These are phyloP conservation scores for Drosophila funebris DNA, from an alignment of 1,140 invertebrate genomes.

Conservation along the genomic window DNA sequence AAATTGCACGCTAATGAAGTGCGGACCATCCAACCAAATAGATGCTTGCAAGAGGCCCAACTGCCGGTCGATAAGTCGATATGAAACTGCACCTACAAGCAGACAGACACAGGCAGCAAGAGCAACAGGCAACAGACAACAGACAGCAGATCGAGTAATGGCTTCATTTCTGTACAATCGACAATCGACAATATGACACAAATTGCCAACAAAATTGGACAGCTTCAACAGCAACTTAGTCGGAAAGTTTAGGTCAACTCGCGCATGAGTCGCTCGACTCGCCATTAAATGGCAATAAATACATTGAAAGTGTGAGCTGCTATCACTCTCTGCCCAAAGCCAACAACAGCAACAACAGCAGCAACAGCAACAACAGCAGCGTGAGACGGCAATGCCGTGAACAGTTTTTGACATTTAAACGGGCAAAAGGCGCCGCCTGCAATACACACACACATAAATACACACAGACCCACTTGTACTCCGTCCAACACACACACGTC, in stretches of 20 bases:
- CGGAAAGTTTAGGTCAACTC: conserved; percentile 45
- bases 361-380: conserved; percentile 15
- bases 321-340: conserved; percentile 26
- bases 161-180: conserved; percentile 53
- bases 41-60: background rate
- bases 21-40: conserved; percentile 20
- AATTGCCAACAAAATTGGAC: conserved; percentile 62
- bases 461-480: conserved; percentile 4
- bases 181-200: conserved; percentile 67
- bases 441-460: conserved; percentile 21
- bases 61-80: conserved; percentile 20
- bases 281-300: conserved; percentile 65
- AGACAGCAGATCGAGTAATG: conserved; percentile 35
- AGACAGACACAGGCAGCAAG: background rate
- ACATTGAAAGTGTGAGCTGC: conserved; percentile 56
- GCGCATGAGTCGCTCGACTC: conserved; percentile 28
- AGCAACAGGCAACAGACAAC: no score
- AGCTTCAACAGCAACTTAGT: conserved; percentile 5
- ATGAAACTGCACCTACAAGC: conserved; percentile 15
- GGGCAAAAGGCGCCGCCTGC: conserved; percentile 64
- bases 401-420: conserved; percentile 74
- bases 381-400: conserved; percentile 53
- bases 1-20: conserved; percentile 81
- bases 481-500: conserved; percentile 5
- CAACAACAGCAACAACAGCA: background rate